phyloP scores from a whole-genome alignment of 2,888 invertebrate genomes.

The Tiliacea citrago region DNA sequence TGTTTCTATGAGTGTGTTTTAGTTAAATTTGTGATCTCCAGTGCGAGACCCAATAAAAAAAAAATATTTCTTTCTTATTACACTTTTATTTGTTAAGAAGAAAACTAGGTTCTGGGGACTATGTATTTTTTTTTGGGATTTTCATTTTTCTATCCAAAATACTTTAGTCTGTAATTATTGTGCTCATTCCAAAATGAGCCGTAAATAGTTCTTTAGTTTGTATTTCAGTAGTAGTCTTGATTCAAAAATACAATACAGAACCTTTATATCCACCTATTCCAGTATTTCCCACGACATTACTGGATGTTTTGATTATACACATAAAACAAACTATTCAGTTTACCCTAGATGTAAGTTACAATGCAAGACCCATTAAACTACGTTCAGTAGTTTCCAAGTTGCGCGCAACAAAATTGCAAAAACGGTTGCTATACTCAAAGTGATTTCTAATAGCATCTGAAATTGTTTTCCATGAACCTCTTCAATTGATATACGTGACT shows the following conservation, averaged over 20 bases:
- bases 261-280: not conserved
- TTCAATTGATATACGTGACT: conserved; percentile 14
- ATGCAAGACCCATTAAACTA: conserved; percentile 54
- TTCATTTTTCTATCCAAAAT: not conserved
- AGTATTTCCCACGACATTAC: conserved; percentile 1
- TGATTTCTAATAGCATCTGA: conserved; percentile 45
- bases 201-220: not conserved
- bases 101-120: not conserved
- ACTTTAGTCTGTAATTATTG: not conserved
- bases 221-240: not conserved
- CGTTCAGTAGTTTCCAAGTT: conserved; percentile 58
- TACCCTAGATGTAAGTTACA: conserved; percentile 45
- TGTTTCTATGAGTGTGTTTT: too few species aligned
- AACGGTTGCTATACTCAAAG: conserved; percentile 42
- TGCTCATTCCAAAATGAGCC: not conserved
- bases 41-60: too few species aligned
- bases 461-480: conserved; percentile 30
- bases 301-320: conserved; percentile 13
- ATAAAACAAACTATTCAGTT: conserved; percentile 41
- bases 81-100: not conserved
- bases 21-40: too few species aligned
- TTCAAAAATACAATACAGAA: not conserved
- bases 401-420: conserved; percentile 59
- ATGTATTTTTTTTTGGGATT: not conserved
- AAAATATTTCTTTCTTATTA: too few species aligned